phyloP scores from a whole-genome alignment of 2,888 invertebrate genomes.

The Esperia sulphurella region DNA sequence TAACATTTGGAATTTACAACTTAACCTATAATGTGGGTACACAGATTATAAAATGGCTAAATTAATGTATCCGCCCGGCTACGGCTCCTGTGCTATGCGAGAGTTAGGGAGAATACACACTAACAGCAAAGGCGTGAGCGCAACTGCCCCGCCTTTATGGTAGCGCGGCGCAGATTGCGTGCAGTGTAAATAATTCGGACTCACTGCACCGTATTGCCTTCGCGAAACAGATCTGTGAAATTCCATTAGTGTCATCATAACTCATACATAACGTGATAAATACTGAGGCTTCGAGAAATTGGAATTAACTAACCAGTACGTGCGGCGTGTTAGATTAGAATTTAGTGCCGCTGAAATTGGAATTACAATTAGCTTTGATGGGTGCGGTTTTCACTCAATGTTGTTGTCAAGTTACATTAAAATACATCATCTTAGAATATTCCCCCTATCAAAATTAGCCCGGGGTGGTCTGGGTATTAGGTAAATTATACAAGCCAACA shows the following conservation, averaged over 20 bases:
- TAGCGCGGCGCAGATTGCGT: neutral
- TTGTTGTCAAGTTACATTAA: too few relatives aligned
- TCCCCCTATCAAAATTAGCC: too few relatives aligned
- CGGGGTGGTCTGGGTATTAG: too few relatives aligned
- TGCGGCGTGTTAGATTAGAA: neutral
- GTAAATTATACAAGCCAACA: too few relatives aligned
- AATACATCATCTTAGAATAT: too few relatives aligned
- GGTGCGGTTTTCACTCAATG: too few relatives aligned
- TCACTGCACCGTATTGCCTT: neutral
- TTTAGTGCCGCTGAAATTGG: neutral
- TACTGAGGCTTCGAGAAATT: neutral
- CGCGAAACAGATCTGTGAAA: neutral
- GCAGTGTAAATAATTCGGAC: neutral
- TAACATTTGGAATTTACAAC: neutral
- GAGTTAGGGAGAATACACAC: neutral
- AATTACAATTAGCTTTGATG: too few relatives aligned
- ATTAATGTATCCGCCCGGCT: conserved; percentile 8
- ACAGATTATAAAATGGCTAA: conserved; percentile 4
- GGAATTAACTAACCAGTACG: neutral
- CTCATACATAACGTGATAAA: neutral
- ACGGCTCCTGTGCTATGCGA: neutral
- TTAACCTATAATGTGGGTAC: neutral
- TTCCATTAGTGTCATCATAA: neutral
- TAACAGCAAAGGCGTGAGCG: neutral
- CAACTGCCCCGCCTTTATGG: neutral